These are phyloP conservation scores for Circaetus cinerascens DNA, from an alignment of 2,113 vertebrate genomes.

Conservation along the genomic window DNA sequence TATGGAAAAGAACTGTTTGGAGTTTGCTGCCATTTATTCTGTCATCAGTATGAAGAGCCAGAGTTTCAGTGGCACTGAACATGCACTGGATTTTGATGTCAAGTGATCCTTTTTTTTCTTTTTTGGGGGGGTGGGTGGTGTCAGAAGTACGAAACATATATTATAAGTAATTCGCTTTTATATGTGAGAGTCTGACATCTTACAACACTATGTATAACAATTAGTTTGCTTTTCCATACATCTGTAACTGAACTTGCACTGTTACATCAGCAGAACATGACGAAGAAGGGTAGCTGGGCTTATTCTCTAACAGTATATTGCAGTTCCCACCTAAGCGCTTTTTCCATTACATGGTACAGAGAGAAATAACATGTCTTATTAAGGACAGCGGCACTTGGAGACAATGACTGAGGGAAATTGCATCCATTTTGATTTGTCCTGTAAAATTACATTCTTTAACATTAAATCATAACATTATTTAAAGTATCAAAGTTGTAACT, in stretches of 20 bases:
- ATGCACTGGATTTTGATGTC: background rate
- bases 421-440: background rate
- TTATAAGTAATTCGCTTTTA: background rate
- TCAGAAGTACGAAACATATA: background rate
- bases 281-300: background rate
- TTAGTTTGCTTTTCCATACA: background rate
- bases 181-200: background rate
- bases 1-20: background rate
- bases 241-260: background rate
- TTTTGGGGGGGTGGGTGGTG: background rate
- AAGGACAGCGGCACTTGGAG: background rate
- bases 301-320: background rate
- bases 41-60: background rate
- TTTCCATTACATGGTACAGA: background rate
- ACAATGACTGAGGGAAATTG: background rate
- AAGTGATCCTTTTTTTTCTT: background rate
- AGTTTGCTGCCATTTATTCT: background rate
- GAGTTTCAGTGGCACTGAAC: background rate
- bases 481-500: background rate
- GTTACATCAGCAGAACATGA: background rate
- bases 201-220: background rate
- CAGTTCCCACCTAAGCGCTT: background rate
- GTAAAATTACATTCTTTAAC: background rate
- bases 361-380: background rate
- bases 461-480: background rate